Percentiles rank a stretch among this genome's conserved stretches.
Conservation (phyloP, 1,140 invertebrate species). For the Musca vetustissima region DNA sequence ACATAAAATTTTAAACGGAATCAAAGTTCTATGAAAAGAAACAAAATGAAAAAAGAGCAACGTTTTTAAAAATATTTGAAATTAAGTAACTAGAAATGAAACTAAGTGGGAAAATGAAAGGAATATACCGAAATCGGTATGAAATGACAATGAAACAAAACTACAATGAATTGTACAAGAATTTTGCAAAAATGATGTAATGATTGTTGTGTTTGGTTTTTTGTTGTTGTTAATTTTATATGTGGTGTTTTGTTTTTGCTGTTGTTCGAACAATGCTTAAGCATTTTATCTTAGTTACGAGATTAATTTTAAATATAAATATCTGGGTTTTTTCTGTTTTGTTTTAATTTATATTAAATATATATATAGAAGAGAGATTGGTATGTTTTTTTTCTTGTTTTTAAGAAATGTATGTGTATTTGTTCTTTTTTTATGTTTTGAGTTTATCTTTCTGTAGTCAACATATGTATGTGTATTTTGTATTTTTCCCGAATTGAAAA, state of each 20-base stretch:
- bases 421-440: not conserved
- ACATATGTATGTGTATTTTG: not conserved
- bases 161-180: too few relatives aligned
- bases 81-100: not conserved
- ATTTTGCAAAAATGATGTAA: not conserved
- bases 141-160: too few relatives aligned
- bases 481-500: slow-evolving; percentile 1
- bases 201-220: slow-evolving; percentile 3
- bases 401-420: slow-evolving; percentile 1
- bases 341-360: not conserved
- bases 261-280: not conserved
- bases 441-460: slow-evolving; percentile 3
- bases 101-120: not conserved
- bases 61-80: not conserved
- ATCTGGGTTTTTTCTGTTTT: too few relatives aligned
- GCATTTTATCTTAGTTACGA: not conserved
- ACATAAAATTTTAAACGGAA: slow-evolving; percentile 10
- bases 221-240: not conserved
- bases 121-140: not conserved
- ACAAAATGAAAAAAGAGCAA: not conserved
- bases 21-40: not conserved
- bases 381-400: not conserved
- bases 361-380: not conserved
- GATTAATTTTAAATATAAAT: slow-evolving; percentile 14
- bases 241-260: not conserved